phyloP scores from a whole-genome alignment of 2,797 vertebrate species.

The Xiphophorus birchmanni region DNA sequence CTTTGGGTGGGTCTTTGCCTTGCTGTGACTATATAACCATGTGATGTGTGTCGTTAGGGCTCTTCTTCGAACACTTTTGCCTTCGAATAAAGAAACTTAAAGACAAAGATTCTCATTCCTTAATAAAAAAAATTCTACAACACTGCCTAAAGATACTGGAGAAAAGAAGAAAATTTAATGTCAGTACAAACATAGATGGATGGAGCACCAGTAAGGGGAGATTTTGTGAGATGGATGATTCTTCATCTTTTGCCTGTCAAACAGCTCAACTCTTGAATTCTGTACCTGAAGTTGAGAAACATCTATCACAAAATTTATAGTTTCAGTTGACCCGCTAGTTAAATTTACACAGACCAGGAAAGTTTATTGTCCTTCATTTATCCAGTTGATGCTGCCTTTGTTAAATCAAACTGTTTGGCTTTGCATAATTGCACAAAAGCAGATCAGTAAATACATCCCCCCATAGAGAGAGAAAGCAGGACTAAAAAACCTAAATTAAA shows the following conservation, averaged over 20 bases:
- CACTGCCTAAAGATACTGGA: not conserved
- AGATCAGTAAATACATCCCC: slow-evolving; percentile 57
- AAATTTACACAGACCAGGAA: slow-evolving; percentile 3
- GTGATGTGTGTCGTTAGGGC: too few relatives aligned
- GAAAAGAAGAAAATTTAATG: slow-evolving; percentile 11
- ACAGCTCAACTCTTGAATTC: not conserved
- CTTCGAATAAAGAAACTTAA: too few relatives aligned
- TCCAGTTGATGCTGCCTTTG: slow-evolving; percentile 38
- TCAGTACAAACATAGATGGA: not conserved
- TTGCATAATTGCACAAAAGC: slow-evolving; percentile 34
- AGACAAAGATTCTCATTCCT: too few relatives aligned
- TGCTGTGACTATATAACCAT: too few relatives aligned
- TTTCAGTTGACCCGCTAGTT: slow-evolving; percentile 8
- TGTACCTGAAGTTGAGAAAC: not conserved
- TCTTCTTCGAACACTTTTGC: too few relatives aligned
- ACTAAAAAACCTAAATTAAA: slow-evolving; percentile 49
- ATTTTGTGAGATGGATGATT: slow-evolving; percentile 2
- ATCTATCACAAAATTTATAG: not conserved
- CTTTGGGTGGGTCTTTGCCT: too few relatives aligned
- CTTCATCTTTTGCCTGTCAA: slow-evolving; percentile 2
- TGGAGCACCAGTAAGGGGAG: not conserved
- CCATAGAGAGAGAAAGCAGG: slow-evolving; percentile 27
- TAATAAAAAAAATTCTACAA: too few relatives aligned
- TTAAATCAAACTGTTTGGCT: slow-evolving; percentile 60
- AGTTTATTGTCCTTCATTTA: slow-evolving; percentile 39